A percentile compares a stretch with the other conserved stretches of the same genome.
Conservation (phyloP, 2,888 invertebrate species). For the Ernsta delagoae region DNA sequence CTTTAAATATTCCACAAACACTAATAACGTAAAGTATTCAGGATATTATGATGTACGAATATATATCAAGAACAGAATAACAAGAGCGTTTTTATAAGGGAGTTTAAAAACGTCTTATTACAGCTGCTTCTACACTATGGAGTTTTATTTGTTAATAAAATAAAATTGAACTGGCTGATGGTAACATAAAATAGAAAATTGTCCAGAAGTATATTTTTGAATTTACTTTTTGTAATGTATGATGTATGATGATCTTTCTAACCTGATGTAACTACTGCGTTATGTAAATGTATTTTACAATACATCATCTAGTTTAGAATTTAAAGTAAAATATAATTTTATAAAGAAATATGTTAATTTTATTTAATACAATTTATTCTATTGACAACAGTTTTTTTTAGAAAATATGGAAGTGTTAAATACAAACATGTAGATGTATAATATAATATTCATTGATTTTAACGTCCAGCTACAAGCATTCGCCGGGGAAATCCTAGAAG, state of each 20-base stretch:
- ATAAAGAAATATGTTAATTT: constrained; percentile 39
- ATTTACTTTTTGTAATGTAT: constrained; percentile 41
- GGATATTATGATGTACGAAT: no score
- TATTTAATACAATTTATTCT: constrained; percentile 14
- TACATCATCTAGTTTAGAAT: constrained; percentile 42
- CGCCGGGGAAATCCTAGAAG: constrained; percentile 90
- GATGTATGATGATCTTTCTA: constrained; percentile 22
- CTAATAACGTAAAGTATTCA: no score
- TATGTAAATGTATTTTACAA: constrained; percentile 46
- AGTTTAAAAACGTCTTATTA: no score
- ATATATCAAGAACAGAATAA: no score
- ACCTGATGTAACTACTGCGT: constrained; percentile 21
- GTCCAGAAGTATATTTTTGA: constrained; percentile 15
- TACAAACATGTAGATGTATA: no score
- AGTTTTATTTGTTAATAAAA: neutral
- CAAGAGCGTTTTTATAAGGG: no score
- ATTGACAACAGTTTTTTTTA: neutral
- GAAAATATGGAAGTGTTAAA: no score
- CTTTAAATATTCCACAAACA: no score
- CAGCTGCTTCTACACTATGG: no score
- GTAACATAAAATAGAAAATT: neutral
- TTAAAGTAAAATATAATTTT: constrained; percentile 49
- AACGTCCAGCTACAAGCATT: constrained; percentile 90
- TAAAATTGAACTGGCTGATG: neutral
- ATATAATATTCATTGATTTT: constrained; percentile 32